Evolutionary conservation across 2,113 vertebrate species (phyloP).

Genomic region (Micromys minutus): DNA sequence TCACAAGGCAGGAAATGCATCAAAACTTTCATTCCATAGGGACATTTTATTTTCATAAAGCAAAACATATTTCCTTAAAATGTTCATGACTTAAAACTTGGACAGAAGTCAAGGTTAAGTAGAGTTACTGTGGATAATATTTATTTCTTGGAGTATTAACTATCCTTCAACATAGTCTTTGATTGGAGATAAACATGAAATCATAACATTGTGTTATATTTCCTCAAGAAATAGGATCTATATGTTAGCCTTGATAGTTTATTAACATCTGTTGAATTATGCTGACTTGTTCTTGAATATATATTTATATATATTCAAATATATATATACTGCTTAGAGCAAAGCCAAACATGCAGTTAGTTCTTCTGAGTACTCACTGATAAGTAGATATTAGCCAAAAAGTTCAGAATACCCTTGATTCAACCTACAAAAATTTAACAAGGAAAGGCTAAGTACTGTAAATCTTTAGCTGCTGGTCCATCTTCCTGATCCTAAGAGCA

Average conservation of each 20-base stretch:
- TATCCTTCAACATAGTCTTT: constrained; percentile 2
- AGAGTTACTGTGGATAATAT: neutral
- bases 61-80: neutral
- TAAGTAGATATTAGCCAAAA: no score
- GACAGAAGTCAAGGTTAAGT: constrained; percentile 5
- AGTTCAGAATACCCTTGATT: no score
- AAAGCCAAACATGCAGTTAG: no score
- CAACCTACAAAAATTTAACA: no score
- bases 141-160: neutral
- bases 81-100: constrained; percentile 9
- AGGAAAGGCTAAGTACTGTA: no score
- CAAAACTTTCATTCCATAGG: constrained; percentile 35
- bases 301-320: no score
- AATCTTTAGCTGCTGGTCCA: neutral
- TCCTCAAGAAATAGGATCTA: neutral
- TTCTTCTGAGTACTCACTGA: no score
- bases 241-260: neutral
- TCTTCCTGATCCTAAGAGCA: neutral
- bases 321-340: no score
- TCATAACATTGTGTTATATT: neutral
- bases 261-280: no score
- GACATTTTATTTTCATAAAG: constrained; percentile 63
- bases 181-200: constrained; percentile 19
- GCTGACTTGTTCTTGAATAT: no score
- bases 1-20: constrained; percentile 39